A percentile compares a stretch with the other conserved stretches of the same genome.
Conservation (phyloP, 2,888 invertebrate genomes). For the Mythimna albipuncta region DNA sequence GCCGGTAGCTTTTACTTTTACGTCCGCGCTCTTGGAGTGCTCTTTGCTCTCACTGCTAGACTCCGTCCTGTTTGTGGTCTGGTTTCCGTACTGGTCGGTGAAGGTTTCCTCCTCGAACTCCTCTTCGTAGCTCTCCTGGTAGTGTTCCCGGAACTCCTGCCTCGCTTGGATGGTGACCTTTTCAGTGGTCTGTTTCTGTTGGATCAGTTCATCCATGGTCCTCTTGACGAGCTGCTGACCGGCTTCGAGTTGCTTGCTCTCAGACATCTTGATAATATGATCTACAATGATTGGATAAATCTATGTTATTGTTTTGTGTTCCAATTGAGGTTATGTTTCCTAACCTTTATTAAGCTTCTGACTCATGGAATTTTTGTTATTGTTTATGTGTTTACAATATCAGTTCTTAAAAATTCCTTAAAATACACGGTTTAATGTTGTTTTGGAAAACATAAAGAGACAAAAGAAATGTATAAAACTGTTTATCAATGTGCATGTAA, state of each 20-base stretch:
- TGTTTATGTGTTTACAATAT: constrained; percentile 33
- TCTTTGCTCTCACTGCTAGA: constrained; percentile 89
- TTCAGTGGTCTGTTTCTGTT: constrained; percentile 84
- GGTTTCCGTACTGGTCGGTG: constrained; percentile 85
- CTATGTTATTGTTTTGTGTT: constrained; percentile 35
- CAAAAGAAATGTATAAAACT: constrained; percentile 67
- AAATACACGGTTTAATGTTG: constrained; percentile 40
- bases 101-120: constrained; percentile 88
- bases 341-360: constrained; percentile 8
- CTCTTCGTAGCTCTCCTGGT: constrained; percentile 87
- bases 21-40: constrained; percentile 87
- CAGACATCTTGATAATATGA: constrained; percentile 80
- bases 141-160: constrained; percentile 88
- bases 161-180: constrained; percentile 86
- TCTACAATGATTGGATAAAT: constrained; percentile 71
- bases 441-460: constrained; percentile 56
- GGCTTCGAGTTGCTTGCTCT: constrained; percentile 82
- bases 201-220: constrained; percentile 87
- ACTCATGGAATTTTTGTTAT: constrained; percentile 25
- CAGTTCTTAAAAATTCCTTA: constrained; percentile 30
- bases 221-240: constrained; percentile 87
- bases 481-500: constrained; percentile 72
- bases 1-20: constrained; percentile 87
- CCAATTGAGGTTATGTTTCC: constrained; percentile 5
- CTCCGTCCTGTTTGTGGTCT: constrained; percentile 85